Conservation (phyloP, 2,888 invertebrate genomes). For the Drosophila aldrichi region DNA sequence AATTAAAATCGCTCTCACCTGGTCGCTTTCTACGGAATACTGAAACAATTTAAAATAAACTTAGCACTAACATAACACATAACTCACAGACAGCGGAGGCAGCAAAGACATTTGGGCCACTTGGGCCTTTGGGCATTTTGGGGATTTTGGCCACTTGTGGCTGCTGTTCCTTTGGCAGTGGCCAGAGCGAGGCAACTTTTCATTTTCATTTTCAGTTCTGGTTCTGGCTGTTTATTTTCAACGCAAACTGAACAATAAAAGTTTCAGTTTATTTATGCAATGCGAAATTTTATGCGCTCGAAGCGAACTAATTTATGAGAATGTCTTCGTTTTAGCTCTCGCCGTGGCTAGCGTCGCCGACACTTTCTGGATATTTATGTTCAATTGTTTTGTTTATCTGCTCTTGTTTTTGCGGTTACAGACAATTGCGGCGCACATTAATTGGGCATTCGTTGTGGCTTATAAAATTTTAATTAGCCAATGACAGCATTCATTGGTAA, state of each 20-base stretch:
- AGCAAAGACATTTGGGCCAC: constrained; percentile 11
- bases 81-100: not conserved
- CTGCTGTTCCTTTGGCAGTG: constrained; percentile 41
- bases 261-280: constrained; percentile 65
- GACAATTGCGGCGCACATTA: constrained; percentile 59
- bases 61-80: constrained; percentile 14
- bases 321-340: constrained; percentile 49
- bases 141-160: constrained; percentile 56
- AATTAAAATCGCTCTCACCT: constrained; percentile 19
- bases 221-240: constrained; percentile 53
- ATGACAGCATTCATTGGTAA: not conserved
- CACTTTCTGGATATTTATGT: constrained; percentile 56
- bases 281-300: constrained; percentile 62
- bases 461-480: constrained; percentile 53
- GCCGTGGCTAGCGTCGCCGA: constrained; percentile 40
- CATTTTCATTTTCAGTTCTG: constrained; percentile 47
- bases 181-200: constrained; percentile 45
- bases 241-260: constrained; percentile 66
- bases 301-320: constrained; percentile 56
- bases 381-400: constrained; percentile 36
- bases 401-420: constrained; percentile 35
- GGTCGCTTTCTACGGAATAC: constrained; percentile 33
- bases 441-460: constrained; percentile 57
- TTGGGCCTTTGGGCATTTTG: constrained; percentile 3
- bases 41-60: constrained; percentile 21